Evolutionary conservation across 1,140 invertebrate species (phyloP).

Genomic region (Trachelipus rathkii): DNA sequence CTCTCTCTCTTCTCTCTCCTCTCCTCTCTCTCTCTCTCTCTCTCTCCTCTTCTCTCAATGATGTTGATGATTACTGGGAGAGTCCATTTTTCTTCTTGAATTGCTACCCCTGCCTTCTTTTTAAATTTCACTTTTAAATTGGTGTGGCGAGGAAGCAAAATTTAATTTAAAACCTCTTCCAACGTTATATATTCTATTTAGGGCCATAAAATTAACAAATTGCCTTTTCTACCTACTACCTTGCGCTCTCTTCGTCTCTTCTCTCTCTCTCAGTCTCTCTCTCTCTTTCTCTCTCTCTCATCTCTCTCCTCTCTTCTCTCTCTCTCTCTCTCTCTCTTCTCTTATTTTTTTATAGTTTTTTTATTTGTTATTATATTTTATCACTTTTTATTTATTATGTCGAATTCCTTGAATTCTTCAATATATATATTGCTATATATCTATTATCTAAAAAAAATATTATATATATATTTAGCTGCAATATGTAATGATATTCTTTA

Average conservation of each 20-base stretch:
- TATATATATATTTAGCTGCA: slow-evolving; percentile 14
- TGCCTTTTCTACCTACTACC: background rate
- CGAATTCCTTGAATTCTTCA: no score
- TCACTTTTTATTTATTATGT: no score
- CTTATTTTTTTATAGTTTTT: background rate
- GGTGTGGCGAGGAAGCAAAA: background rate
- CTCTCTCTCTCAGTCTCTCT: slow-evolving; percentile 19
- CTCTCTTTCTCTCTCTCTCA: background rate
- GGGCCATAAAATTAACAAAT: slow-evolving; percentile 6
- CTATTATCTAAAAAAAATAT: slow-evolving; percentile 20
- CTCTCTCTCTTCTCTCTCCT: no score
- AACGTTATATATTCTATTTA: background rate
- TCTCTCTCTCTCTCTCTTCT: no score
- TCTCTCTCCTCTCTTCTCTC: no score
- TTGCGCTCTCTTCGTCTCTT: slow-evolving; percentile 19
- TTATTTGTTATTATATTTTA: no score
- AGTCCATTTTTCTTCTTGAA: background rate
- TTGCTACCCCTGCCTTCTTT: background rate
- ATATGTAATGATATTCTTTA: slow-evolving; percentile 14
- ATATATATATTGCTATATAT: slow-evolving; percentile 28
- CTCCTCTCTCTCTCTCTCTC: slow-evolving; percentile 12
- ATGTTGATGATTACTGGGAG: background rate
- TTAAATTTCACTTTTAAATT: slow-evolving; percentile 4
- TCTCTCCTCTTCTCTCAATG: background rate
- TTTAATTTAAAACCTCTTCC: background rate